Base-by-base conservation (phyloP, 1,140 invertebrate species). In the Pectinophora gossypiella region DNA sequence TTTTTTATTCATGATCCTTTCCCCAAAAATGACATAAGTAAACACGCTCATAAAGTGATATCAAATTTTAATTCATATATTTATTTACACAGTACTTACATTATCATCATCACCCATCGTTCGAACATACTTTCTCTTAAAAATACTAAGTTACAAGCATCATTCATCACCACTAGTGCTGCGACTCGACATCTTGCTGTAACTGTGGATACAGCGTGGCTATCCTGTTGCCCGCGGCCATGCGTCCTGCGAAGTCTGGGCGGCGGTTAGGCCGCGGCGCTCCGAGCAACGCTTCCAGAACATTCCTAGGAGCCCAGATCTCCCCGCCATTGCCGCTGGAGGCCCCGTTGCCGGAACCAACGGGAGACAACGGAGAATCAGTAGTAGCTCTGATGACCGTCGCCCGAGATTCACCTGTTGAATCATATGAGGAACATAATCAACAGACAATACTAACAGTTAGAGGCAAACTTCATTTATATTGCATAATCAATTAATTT, bases 361-460 rank as follows among this genome's bases (percentile, higher is more conserved):
- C 87, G 4, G 94, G 93, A 0, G 95, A 95, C 83, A 95, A 92
- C 0, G 95, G 94, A 0, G 95, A 95, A 71, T 96, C 95, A 0
- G 94, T 94, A 0, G 93, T 94, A 0, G 94, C 93, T 45, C 93
- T 85, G 48, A 95, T 94, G 0, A 95, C 93, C 38, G 90, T 92
- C 0, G 90, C 92, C 36, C 93, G 83, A 44, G 23, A 27, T 5
- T 68, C 90, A 70, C 47, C 87, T 87, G 54, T 0, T 15, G 12
- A 27, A 27, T 5, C 5, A 6, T 27, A 12, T 27, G 5, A 27
- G 23, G 12, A 27, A 27, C 23, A 27, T 27, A 12, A 27, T 12
- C 23, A 6, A 27, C 23, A n/a, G n/a, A n/a, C n/a, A 27, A 27
- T 27, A 6, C 12, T 27, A 27, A 27, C 5, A 27, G 23, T 27